A percentile compares a stretch with the other conserved stretches of the same genome.
Conservation (phyloP, 2,113 vertebrate genomes). For the Archocentrus centrarchus region DNA sequence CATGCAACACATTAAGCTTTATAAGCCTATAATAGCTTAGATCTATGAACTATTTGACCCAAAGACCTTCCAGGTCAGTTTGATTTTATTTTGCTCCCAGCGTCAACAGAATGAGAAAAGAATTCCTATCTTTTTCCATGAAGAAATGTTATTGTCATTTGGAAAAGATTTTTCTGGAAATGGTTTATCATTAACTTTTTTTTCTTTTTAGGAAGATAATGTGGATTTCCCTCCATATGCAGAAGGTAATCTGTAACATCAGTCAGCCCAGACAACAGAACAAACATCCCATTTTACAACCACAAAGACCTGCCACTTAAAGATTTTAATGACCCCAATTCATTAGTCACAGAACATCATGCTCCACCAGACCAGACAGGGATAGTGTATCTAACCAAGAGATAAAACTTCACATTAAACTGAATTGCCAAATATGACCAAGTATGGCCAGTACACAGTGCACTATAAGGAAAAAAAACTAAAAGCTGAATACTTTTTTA, state of each 20-base stretch:
- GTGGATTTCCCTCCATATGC: background rate
- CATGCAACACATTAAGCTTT: background rate
- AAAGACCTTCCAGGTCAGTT: background rate
- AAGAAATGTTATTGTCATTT: background rate
- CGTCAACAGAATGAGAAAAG: background rate
- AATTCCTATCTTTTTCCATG: background rate
- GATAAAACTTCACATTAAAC: constrained; percentile 26
- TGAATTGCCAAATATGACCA: constrained; percentile 2
- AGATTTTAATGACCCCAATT: constrained; percentile 75
- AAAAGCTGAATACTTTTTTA: constrained; percentile 19
- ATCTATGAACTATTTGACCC: background rate
- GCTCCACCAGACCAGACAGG: constrained; percentile 48
- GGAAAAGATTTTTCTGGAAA: background rate
- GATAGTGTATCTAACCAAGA: constrained; percentile 49
- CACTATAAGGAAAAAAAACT: background rate
- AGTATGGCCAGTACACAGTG: background rate
- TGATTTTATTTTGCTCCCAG: background rate
- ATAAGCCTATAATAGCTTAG: background rate
- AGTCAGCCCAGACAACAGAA: constrained; percentile 68
- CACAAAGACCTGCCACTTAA: constrained; percentile 67
- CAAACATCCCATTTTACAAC: constrained; percentile 77
- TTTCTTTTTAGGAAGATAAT: background rate
- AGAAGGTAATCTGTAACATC: background rate
- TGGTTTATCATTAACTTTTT: background rate
- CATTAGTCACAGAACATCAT: constrained; percentile 75